phyloP scores from a whole-genome alignment of 2,797 vertebrate genomes.

The Pangasius sanitwongsei region DNA sequence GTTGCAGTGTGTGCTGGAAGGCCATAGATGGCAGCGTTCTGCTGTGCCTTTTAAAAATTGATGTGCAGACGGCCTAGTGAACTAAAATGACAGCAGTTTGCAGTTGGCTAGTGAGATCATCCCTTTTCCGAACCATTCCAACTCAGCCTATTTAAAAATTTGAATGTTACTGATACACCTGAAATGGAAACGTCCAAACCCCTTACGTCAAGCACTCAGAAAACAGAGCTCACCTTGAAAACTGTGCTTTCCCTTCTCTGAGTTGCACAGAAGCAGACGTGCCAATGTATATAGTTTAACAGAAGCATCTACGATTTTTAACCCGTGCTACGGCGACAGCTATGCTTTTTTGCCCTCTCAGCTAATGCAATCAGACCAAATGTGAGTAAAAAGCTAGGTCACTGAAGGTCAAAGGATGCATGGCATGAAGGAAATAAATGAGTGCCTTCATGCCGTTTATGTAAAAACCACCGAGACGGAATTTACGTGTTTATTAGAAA shows the following conservation, averaged over 20 bases:
- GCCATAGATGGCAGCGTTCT: conserved; percentile 30
- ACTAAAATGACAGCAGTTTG: neutral
- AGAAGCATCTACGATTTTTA: neutral
- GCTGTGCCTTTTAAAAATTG: neutral
- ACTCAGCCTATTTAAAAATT: neutral
- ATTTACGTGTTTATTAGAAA: neutral
- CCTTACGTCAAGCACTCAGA: neutral
- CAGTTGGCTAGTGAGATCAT: neutral
- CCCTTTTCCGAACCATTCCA: neutral
- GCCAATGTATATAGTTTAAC: neutral
- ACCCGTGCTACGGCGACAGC: neutral
- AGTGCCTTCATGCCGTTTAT: neutral
- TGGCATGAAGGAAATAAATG: neutral
- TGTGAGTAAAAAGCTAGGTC: neutral
- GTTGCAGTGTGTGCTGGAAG: conserved; percentile 8
- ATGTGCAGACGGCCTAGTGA: neutral
- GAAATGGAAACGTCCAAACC: neutral
- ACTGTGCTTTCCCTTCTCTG: neutral
- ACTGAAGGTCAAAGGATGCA: neutral
- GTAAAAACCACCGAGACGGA: neutral
- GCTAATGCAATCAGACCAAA: neutral
- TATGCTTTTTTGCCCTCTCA: neutral
- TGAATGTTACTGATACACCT: neutral
- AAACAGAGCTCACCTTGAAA: neutral
- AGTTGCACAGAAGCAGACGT: neutral